Evolutionary conservation across 2,797 vertebrate genomes (phyloP).

Genomic region (Ctenopoma kingsleyae): DNA sequence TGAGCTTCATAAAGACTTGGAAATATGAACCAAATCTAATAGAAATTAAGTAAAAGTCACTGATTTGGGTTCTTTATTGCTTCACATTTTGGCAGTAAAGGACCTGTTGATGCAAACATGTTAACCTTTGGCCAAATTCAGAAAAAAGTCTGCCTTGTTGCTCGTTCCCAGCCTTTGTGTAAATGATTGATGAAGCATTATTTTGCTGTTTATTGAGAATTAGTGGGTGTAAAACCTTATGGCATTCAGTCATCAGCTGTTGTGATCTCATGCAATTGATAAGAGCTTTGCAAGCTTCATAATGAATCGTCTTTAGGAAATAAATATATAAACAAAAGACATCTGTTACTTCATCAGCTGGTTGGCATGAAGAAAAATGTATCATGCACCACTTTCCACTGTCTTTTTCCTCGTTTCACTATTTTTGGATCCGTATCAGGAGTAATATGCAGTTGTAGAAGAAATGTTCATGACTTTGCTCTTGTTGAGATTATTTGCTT

Average conservation of each 20-base stretch:
- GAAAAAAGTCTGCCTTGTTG: background rate
- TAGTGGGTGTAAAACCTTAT: background rate
- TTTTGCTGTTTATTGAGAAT: conserved; percentile 8
- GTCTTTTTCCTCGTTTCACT: background rate
- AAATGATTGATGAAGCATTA: background rate
- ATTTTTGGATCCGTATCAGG: no score
- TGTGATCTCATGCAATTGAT: conserved; percentile 15
- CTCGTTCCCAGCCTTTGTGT: conserved; percentile 11
- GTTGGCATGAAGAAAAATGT: background rate
- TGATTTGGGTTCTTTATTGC: conserved; percentile 19
- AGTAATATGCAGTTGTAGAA: background rate
- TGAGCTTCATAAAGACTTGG: conserved; percentile 18
- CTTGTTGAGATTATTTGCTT: background rate
- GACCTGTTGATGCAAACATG: conserved; percentile 24
- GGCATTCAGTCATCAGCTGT: conserved; percentile 14
- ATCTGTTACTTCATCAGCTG: conserved; percentile 15
- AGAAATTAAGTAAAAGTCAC: conserved; percentile 42
- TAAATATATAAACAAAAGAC: conserved; percentile 35
- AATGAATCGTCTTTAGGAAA: conserved; percentile 20
- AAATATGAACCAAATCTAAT: conserved; percentile 32
- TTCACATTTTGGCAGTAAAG: conserved; percentile 24
- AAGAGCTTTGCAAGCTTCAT: background rate
- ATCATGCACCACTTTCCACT: background rate
- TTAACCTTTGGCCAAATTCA: conserved; percentile 23
- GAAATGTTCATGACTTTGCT: conserved; percentile 12